These are phyloP conservation scores for Ernsta delagoae DNA, from an alignment of 2,888 invertebrate genomes.

Conservation along the genomic window DNA sequence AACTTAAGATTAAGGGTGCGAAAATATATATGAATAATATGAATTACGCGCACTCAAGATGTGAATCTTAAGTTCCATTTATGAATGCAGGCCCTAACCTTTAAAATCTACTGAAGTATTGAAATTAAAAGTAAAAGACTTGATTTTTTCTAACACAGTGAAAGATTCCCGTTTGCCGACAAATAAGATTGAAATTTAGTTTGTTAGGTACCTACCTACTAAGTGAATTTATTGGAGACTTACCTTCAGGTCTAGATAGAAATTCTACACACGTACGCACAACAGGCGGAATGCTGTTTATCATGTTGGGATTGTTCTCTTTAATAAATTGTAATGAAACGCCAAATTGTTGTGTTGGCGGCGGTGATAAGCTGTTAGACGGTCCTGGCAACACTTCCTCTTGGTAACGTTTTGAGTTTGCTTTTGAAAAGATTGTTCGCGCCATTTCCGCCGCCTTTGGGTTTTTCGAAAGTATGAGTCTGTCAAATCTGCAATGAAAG, in stretches of 20 bases:
- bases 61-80: no score
- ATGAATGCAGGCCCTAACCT: no score
- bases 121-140: no score
- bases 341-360: constrained; percentile 96
- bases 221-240: no score
- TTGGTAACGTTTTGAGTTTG: constrained; percentile 39
- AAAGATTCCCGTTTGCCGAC: no score
- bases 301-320: constrained; percentile 90
- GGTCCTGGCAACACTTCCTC: constrained; percentile 42
- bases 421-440: constrained; percentile 42
- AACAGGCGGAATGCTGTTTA: constrained; percentile 95
- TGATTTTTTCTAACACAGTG: no score
- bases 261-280: constrained; percentile 96
- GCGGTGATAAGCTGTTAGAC: constrained; percentile 57
- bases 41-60: no score
- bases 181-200: no score
- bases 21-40: no score
- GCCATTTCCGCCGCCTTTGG: constrained; percentile 70
- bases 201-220: no score
- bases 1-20: no score
- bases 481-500: constrained; percentile 87
- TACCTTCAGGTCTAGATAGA: constrained; percentile 94
- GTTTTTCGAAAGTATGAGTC: constrained; percentile 86
- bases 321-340: constrained; percentile 96
- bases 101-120: no score